phyloP scores from a whole-genome alignment of 2,888 invertebrate genomes.

The Parapristionchus giblindavisi region DNA sequence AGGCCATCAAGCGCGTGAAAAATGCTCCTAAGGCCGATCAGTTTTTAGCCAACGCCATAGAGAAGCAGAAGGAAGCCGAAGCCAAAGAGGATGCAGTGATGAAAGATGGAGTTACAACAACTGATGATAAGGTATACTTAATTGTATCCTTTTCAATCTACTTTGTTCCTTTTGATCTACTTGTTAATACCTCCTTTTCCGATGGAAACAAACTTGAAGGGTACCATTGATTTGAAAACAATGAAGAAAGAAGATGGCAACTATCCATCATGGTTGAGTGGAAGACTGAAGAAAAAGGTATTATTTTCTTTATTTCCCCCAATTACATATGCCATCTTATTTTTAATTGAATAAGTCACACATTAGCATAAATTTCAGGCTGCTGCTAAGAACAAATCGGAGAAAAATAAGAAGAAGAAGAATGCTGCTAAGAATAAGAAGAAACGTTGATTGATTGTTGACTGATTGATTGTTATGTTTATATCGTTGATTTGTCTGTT shows the following conservation, averaged over 20 bases:
- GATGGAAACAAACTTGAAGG: constrained; percentile 33
- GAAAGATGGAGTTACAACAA: neutral
- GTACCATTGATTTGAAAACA: constrained; percentile 52
- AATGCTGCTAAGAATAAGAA: constrained; percentile 15
- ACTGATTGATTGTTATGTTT: neutral
- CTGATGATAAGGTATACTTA: constrained; percentile 4
- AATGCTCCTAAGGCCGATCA: constrained; percentile 48
- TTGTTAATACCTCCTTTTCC: too few species aligned
- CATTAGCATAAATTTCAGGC: neutral
- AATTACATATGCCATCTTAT: neutral
- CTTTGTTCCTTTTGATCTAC: neutral
- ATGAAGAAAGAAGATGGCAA: constrained; percentile 54
- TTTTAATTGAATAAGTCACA: neutral
- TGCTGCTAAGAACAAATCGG: neutral
- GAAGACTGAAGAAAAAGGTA: constrained; percentile 29
- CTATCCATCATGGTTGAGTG: constrained; percentile 52
- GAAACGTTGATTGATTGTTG: neutral
- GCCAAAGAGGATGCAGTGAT: constrained; percentile 13
- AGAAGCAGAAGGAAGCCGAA: constrained; percentile 10
- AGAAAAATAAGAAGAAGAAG: constrained; percentile 19
- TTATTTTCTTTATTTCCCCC: neutral
- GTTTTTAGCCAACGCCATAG: neutral
- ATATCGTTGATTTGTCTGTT: constrained; percentile 19
- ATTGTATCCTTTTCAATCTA: constrained; percentile 40
- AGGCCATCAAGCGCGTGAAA: constrained; percentile 52